phyloP scores from a whole-genome alignment of 2,113 vertebrate species.

The Crocuta crocuta region DNA sequence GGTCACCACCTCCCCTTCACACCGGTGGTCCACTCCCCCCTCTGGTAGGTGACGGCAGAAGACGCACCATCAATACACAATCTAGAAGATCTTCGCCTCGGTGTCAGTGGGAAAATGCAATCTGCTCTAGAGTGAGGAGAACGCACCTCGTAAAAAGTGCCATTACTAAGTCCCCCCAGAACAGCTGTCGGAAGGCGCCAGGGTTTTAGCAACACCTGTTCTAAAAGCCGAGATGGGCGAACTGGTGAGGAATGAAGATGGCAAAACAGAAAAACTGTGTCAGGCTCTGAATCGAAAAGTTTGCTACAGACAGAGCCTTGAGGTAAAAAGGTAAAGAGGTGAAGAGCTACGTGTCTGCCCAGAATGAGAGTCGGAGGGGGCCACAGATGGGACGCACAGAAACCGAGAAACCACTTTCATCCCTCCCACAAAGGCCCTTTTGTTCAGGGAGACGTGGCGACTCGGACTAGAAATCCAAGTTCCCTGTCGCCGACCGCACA shows the following conservation, averaged over 20 bases:
- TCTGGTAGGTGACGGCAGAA: background rate
- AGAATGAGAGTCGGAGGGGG: rapidly evolving
- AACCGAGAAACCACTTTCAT: background rate
- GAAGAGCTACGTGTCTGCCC: background rate
- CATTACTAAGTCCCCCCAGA: background rate
- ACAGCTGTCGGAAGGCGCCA: background rate
- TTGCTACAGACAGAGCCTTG: background rate
- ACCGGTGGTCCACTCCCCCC: background rate
- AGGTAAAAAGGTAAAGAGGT: conserved; percentile 56
- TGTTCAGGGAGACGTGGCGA: background rate
- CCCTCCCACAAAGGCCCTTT: background rate
- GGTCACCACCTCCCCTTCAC: background rate
- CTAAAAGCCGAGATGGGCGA: background rate
- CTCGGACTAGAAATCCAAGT: background rate
- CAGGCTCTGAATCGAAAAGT: background rate
- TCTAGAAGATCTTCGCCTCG: background rate
- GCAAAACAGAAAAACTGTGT: background rate
- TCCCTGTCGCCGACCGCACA: background rate
- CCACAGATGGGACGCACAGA: rapidly evolving
- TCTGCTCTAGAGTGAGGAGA: background rate
- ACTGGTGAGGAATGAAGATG: rapidly evolving
- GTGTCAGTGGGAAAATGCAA: background rate
- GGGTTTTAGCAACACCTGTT: background rate
- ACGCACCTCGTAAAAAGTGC: background rate
- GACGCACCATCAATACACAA: background rate